Evolutionary conservation across 2,797 vertebrate species (phyloP), one percentile per base, ranked within the genome.

Genomic region (Euthynnus affinis): DNA sequence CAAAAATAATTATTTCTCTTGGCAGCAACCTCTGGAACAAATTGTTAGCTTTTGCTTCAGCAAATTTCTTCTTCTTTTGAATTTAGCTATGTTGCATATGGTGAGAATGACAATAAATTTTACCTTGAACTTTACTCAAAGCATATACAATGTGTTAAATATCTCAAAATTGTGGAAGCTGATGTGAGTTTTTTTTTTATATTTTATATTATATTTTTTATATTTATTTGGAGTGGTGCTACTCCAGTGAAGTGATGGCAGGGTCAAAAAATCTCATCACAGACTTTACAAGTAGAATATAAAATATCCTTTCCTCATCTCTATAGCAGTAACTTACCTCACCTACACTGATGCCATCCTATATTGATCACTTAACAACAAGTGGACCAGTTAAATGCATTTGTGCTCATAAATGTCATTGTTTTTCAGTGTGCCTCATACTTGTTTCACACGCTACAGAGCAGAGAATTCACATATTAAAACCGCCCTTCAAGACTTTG

Each of bases 391-490:
- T 92, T 88, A 93, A 93, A 91, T 82, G 85, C 82, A 85, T 91
- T 81, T 81, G 65, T 66, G 68, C 91, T 87, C 90, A 90, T 92
- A 90, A 94, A 92, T 83, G 81, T 88, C 86, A 89, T 72, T 69
- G 76, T 88, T 89, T 91, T 82, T 84, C 89, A 80, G 63, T 65
- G 71, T 12, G 72, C 84, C 83, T 85, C 77, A 42, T 78, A 32
- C 88, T 89, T 82, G 84, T 92, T 92, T 92, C 88, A 92, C 90
- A 89, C 74, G 66, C 90, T 78, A 72, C 87, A 85, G 85, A 87
- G 86, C 91, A 82, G 85, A 89, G 88, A 86, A 88, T 89, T 80
- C 87, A 90, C 85, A 91, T 94, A 94, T 95, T 95, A 96, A 96
- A 95, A 91, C 85, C 27, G 87, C 91, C 93, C 92, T 92, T 94